These are phyloP conservation scores for Pachyseris speciosa DNA, from an alignment of 64 coral and sea anemone genomes.

Conservation along the genomic window DNA sequence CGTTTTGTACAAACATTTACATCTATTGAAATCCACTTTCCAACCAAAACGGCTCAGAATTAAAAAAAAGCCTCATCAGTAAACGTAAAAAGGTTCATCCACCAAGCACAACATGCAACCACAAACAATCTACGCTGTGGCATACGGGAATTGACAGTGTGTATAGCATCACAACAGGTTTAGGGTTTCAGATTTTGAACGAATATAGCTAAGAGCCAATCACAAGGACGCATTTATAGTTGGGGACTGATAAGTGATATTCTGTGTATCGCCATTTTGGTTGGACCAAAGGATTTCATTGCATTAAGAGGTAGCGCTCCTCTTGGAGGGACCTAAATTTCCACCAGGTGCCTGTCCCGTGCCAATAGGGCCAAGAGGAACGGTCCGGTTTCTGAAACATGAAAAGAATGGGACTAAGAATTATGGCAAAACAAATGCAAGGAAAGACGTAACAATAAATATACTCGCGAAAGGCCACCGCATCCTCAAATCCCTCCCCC, in stretches of 20 bases:
- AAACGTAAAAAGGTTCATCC: too few relatives aligned
- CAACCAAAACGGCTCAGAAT: not conserved
- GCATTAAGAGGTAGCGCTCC: not conserved
- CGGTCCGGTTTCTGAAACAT: slow-evolving; percentile 57
- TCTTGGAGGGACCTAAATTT: slow-evolving; percentile 31
- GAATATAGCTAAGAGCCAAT: not conserved
- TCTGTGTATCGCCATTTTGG: not conserved
- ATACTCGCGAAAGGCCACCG: too few relatives aligned
- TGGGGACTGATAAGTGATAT: too few relatives aligned
- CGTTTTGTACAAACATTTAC: slow-evolving; percentile 23
- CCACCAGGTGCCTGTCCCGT: slow-evolving; percentile 29
- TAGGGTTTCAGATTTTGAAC: too few relatives aligned
- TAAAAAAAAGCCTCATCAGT: too few relatives aligned
- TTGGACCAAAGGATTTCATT: not conserved
- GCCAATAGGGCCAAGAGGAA: slow-evolving; percentile 68
- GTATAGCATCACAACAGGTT: too few relatives aligned
- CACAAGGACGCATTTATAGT: not conserved
- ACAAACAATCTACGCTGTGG: too few relatives aligned
- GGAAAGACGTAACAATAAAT: too few relatives aligned
- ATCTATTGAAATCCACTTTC: not conserved
- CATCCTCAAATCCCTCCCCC: too few relatives aligned
- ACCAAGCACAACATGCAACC: too few relatives aligned
- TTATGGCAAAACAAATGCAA: not conserved
- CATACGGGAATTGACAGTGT: too few relatives aligned
- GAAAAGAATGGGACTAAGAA: not conserved